Evolutionary conservation across 2,113 vertebrate genomes (phyloP), one percentile per base, ranked within the genome.

Genomic region (Microtus ochrogaster): DNA sequence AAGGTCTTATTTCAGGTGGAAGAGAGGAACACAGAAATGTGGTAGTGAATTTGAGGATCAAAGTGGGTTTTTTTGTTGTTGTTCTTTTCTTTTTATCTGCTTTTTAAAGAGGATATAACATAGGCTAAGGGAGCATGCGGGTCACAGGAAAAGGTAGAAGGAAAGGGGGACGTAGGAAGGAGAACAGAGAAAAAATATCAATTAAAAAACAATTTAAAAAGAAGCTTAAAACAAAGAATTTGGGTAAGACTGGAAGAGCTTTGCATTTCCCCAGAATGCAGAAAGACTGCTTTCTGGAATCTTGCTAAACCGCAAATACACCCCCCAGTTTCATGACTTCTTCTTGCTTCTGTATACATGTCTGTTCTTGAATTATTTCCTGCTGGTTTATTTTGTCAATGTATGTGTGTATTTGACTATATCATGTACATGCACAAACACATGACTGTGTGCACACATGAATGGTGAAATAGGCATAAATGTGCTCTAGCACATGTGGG

Each of bases 211-310:
- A 58, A 58, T 19, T 58, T 58, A 58, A 19, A 19, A 58, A 58
- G 55, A 58, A 19, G 55, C 55, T 6, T 21, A 58, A 58, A 58
- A 58, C 55, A 21, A 6, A 52, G 14, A 47, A 11, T 26, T 6
- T 70, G 16, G 4, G 5, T 33, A 12, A 78, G 7, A 41, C 9
- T 17, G 0, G 8, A 5, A 52, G 13, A 58, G 17, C 1, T 28
- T 44, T 28, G 0, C 10, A 63, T 30, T 77, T 86, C 7, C 26
- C 10, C 10, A 44, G 10, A 68, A 77, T 30, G 19, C 5, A 22
- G 3, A 81, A 7, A 4, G 1, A 1, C 16, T 61, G 14, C 5
- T 39, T 33, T 2, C 0, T 52, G 3, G 4, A 30, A 52, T 68
- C 13, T 66, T 55, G 39, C 36, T 5, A 36, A 63, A 63, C 14